Percentiles rank a stretch among this genome's conserved stretches.
Evolutionary conservation across 1,140 invertebrate species (phyloP).

Genomic region (Neodiprion pinetum): DNA sequence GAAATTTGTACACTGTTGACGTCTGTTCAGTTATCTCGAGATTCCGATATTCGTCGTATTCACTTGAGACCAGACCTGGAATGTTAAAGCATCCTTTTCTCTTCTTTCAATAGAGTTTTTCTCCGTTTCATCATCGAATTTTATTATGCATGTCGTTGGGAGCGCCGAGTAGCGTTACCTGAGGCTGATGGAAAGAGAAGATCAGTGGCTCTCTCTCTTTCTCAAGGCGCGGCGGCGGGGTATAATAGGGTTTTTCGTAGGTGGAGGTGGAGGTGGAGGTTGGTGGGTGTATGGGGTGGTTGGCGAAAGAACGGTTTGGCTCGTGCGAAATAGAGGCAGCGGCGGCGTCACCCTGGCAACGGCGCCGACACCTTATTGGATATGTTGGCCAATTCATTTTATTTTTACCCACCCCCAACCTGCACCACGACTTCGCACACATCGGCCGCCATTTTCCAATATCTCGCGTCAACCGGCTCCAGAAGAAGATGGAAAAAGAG

Average conservation of each 20-base stretch:
- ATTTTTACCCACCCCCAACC: slow-evolving; percentile 56
- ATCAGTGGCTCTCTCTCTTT: background rate
- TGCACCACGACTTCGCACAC: slow-evolving; percentile 48
- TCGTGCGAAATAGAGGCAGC: slow-evolving; percentile 24
- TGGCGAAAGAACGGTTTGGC: background rate
- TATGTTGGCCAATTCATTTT: slow-evolving; percentile 64
- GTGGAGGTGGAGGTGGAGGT: background rate
- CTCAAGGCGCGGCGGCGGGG: background rate
- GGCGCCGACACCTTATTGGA: slow-evolving; percentile 62
- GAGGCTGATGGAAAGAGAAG: background rate
- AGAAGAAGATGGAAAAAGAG: background rate
- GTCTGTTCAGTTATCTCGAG: no score
- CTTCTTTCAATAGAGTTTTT: no score
- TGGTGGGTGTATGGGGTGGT: background rate
- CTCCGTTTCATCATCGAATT: background rate
- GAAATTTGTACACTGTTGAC: no score
- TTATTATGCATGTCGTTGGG: background rate
- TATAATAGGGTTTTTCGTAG: background rate
- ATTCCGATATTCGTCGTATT: no score
- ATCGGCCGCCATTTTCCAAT: slow-evolving; percentile 61
- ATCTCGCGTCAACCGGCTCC: slow-evolving; percentile 50
- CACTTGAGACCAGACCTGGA: no score
- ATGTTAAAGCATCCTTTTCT: no score
- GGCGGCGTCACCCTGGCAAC: slow-evolving; percentile 59
- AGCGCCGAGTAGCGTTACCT: background rate